Conservation (phyloP, 2,888 invertebrate genomes). For the Rugalucina vietnamica region DNA sequence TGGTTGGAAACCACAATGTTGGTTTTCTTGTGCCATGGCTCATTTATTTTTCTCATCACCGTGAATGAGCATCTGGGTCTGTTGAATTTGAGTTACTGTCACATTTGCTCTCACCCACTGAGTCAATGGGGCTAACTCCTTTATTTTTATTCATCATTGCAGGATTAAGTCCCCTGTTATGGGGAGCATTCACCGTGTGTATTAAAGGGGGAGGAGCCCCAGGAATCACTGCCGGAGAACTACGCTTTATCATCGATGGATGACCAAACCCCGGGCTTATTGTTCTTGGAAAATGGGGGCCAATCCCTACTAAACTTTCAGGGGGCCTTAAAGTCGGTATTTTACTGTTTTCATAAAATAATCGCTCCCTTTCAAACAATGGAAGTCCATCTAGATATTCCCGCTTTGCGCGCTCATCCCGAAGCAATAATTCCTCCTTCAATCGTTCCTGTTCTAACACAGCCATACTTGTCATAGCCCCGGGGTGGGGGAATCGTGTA, state of each 20-base stretch:
- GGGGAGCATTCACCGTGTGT: constrained; percentile 73
- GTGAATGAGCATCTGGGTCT: constrained; percentile 77
- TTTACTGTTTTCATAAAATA: constrained; percentile 68
- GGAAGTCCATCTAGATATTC: constrained; percentile 75
- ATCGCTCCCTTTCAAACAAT: constrained; percentile 65
- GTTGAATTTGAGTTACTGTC: constrained; percentile 74
- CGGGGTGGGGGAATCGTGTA: constrained; percentile 59
- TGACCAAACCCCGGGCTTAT: constrained; percentile 75
- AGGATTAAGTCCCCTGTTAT: constrained; percentile 72
- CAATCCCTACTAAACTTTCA: constrained; percentile 60
- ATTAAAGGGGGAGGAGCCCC: constrained; percentile 79
- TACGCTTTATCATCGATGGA: constrained; percentile 63
- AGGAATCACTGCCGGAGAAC: constrained; percentile 74
- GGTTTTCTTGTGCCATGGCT: too few species aligned
- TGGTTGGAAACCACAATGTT: too few species aligned
- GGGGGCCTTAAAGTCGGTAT: constrained; percentile 59
- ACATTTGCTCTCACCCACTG: constrained; percentile 73
- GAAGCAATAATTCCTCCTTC: constrained; percentile 71
- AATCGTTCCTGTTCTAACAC: constrained; percentile 72
- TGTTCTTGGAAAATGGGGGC: constrained; percentile 68
- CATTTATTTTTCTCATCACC: constrained; percentile 68
- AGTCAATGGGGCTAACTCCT: constrained; percentile 74
- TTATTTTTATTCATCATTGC: constrained; percentile 74
- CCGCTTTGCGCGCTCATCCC: constrained; percentile 69
- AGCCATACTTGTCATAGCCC: constrained; percentile 40